Evolutionary conservation across 35 echinoderm and acorn worm genomes (phyloP).

Genomic region (Acanthaster planci): DNA sequence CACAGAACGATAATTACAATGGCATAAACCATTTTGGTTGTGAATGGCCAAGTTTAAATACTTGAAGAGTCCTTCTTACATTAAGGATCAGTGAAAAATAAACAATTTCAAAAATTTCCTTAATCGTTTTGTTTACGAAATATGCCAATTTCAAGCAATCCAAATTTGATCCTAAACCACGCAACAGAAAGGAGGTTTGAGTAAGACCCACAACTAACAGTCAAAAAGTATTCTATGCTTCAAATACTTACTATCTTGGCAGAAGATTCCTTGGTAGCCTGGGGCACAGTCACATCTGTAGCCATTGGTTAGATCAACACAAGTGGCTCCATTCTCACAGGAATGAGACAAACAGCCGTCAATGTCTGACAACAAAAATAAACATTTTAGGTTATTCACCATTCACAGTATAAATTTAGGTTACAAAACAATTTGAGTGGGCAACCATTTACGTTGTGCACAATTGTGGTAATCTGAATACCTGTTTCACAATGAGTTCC

Average conservation of each 20-base stretch:
- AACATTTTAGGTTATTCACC: too few relatives aligned
- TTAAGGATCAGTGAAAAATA: too few relatives aligned
- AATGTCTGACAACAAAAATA: conserved; percentile 27
- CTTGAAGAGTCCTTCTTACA: too few relatives aligned
- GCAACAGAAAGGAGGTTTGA: neutral
- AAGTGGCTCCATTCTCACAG: conserved; percentile 64
- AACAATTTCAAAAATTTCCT: too few relatives aligned
- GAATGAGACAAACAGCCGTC: conserved; percentile 40
- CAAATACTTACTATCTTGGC: conserved; percentile 47
- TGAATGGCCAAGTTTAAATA: neutral
- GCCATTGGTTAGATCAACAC: conserved; percentile 28
- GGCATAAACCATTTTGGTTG: neutral
- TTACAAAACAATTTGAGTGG: neutral
- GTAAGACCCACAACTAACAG: too few relatives aligned
- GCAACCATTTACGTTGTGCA: conserved; percentile 37
- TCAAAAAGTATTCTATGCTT: too few relatives aligned
- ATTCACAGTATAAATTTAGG: too few relatives aligned
- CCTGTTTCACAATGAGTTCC: conserved; percentile 44
- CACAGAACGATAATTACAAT: neutral
- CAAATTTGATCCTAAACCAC: neutral
- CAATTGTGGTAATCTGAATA: neutral
- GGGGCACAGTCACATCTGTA: conserved; percentile 52
- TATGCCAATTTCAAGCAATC: neutral
- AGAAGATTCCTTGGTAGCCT: conserved; percentile 37
- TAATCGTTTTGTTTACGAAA: too few relatives aligned